Percentiles rank a stretch among this genome's conserved stretches.
Evolutionary conservation across 2,888 invertebrate genomes (phyloP).

Genomic region (Reticulitermes lucifugus): DNA sequence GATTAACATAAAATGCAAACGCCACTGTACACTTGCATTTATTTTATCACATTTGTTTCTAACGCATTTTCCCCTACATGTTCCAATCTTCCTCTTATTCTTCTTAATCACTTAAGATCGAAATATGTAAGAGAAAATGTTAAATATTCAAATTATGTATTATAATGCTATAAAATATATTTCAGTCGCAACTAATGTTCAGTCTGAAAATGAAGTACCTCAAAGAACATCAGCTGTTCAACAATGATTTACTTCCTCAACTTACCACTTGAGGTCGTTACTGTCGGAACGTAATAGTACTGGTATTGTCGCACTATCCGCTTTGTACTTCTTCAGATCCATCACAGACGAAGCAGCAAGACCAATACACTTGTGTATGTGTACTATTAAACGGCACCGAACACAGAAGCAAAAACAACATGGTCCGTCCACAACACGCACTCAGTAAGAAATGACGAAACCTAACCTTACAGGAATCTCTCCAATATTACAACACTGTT

Average conservation of each 20-base stretch:
- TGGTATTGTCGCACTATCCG: slow-evolving; percentile 7
- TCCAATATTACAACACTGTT: not conserved
- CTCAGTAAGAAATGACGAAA: not conserved
- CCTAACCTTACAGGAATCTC: not conserved
- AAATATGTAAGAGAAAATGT: too few relatives aligned
- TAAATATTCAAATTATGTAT: too few relatives aligned
- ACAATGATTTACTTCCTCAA: not conserved
- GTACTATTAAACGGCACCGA: not conserved
- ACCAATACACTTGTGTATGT: not conserved
- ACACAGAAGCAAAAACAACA: slow-evolving; percentile 8
- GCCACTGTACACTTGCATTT: too few relatives aligned
- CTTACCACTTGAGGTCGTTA: slow-evolving; percentile 42
- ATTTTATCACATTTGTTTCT: too few relatives aligned
- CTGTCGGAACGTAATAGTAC: slow-evolving; percentile 2
- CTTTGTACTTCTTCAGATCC: slow-evolving; percentile 49
- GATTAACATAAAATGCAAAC: too few relatives aligned
- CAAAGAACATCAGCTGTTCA: not conserved
- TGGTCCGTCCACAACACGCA: slow-evolving; percentile 1
- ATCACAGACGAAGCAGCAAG: slow-evolving; percentile 16
- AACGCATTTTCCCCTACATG: too few relatives aligned
- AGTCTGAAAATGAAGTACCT: too few relatives aligned
- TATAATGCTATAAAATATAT: too few relatives aligned
- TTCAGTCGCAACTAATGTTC: too few relatives aligned
- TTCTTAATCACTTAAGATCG: too few relatives aligned
- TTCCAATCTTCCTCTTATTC: too few relatives aligned